These are phyloP conservation scores for Gallinago nigripennis DNA, from an alignment of 2,797 vertebrate species.

Conservation along the genomic window DNA sequence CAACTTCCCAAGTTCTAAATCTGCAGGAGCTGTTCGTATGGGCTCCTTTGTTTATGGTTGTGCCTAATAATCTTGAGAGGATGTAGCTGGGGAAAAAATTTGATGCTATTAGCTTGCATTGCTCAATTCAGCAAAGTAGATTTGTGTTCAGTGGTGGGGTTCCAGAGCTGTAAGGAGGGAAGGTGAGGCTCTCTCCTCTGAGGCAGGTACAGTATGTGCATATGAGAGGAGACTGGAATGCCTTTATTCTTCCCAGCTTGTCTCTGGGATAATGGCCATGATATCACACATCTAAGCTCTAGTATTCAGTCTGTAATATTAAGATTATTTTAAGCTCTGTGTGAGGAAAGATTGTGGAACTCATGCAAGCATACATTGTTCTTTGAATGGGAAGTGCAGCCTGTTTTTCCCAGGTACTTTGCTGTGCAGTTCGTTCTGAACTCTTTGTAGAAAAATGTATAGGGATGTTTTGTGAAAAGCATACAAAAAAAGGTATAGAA, in stretches of 20 bases:
- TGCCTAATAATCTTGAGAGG: neutral
- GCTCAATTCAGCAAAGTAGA: neutral
- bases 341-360: neutral
- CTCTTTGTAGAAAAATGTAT: neutral
- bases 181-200: neutral
- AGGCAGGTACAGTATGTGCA: rapidly evolving
- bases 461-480: neutral
- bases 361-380: neutral
- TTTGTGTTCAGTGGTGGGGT: neutral
- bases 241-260: neutral
- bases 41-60: neutral
- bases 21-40: neutral
- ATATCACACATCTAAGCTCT: neutral
- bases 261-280: neutral
- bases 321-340: conserved; percentile 7
- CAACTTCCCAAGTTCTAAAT: neutral
- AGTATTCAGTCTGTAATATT: neutral
- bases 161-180: neutral
- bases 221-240: neutral
- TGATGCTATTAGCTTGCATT: neutral
- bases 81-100: neutral
- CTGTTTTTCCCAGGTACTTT: neutral
- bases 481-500: neutral
- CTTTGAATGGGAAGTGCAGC: neutral
- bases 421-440: neutral